These are phyloP conservation scores for Archips crataeganus DNA, from an alignment of 2,888 invertebrate genomes.

Conservation along the genomic window DNA sequence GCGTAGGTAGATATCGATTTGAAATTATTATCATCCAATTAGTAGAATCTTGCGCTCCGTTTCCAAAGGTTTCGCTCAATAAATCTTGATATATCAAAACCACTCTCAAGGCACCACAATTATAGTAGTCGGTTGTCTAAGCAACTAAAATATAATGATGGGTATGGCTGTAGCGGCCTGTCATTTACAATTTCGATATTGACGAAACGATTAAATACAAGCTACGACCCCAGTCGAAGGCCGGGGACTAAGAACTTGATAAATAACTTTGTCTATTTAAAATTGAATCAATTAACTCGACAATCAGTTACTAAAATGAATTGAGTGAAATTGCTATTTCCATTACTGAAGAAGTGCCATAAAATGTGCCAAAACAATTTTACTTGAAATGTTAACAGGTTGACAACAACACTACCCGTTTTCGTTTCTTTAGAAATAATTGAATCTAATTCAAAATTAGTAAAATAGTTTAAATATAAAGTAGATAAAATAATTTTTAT, in stretches of 20 bases:
- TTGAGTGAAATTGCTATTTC: background rate
- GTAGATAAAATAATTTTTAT: conserved; percentile 28
- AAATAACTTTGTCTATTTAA: conserved; percentile 3
- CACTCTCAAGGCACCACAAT: background rate
- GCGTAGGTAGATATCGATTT: background rate
- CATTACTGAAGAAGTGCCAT: conserved; percentile 11
- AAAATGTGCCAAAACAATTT: conserved; percentile 34
- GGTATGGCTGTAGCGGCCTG: background rate
- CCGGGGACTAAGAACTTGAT: background rate
- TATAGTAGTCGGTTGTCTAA: background rate
- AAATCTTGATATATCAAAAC: background rate
- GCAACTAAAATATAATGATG: background rate
- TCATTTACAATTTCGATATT: conserved; percentile 19
- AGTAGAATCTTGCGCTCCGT: background rate
- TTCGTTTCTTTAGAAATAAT: conserved; percentile 8
- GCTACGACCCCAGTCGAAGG: conserved; percentile 11
- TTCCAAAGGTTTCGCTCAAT: background rate
- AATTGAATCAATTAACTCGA: background rate
- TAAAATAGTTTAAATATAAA: conserved; percentile 14
- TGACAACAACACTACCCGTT: conserved; percentile 25
- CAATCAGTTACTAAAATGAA: background rate
- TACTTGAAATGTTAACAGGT: background rate
- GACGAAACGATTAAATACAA: conserved; percentile 21
- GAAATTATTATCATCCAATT: background rate
- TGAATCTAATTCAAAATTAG: conserved; percentile 35